Evolutionary conservation across 2,888 invertebrate genomes (phyloP).

Genomic region (Neria commutata): DNA sequence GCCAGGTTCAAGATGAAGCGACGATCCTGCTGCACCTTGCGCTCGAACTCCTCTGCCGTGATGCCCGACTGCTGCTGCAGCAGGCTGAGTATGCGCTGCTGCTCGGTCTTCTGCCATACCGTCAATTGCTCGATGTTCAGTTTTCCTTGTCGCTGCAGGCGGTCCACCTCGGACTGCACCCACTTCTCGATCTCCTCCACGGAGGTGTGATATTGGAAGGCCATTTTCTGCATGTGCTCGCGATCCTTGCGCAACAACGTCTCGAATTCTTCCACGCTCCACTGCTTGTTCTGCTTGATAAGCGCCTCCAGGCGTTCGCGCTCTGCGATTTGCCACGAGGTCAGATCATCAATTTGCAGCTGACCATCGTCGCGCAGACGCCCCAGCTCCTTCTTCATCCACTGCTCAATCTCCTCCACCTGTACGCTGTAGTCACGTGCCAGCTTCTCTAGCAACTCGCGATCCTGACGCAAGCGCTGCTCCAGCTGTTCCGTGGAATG

Average conservation of each 20-base stretch:
- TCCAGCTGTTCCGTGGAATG: constrained; percentile 58
- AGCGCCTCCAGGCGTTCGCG: constrained; percentile 48
- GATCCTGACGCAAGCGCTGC: constrained; percentile 52
- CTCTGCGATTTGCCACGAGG: constrained; percentile 55
- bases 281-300: constrained; percentile 49
- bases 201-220: constrained; percentile 56
- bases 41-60: constrained; percentile 52
- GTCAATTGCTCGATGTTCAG: constrained; percentile 52
- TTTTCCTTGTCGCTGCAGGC: constrained; percentile 50
- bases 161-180: constrained; percentile 52
- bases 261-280: constrained; percentile 54
- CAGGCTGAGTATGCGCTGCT: constrained; percentile 47
- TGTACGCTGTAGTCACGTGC: constrained; percentile 57
- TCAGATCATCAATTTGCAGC: constrained; percentile 54
- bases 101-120: constrained; percentile 54
- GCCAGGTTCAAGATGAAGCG: constrained; percentile 48
- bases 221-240: constrained; percentile 54
- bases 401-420: constrained; percentile 55
- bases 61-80: constrained; percentile 52
- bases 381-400: constrained; percentile 55
- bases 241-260: constrained; percentile 51
- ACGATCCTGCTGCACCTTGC: constrained; percentile 52
- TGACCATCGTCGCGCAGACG: constrained; percentile 56
- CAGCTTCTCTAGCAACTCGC: constrained; percentile 49
- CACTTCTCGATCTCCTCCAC: constrained; percentile 59